These are phyloP conservation scores for Protobothrops flavoviridis DNA, from an alignment of 2,113 vertebrate genomes.

Conservation along the genomic window DNA sequence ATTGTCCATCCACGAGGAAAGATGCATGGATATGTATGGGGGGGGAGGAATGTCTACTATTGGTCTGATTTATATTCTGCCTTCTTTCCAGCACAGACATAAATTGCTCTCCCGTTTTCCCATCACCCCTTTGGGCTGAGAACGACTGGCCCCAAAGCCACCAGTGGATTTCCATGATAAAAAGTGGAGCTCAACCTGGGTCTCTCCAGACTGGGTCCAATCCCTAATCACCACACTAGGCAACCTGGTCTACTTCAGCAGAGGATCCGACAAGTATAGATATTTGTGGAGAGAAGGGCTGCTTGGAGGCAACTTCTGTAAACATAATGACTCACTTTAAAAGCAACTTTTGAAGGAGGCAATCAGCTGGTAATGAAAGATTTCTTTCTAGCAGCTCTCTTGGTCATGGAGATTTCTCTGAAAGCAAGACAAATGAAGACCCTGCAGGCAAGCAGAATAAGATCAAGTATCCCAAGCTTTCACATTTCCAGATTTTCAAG, in stretches of 20 bases:
- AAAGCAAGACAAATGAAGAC: slow-evolving; percentile 3
- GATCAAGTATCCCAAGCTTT: background rate
- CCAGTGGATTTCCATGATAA: background rate
- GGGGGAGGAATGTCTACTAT: background rate
- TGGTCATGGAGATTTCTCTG: background rate
- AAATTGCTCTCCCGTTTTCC: background rate
- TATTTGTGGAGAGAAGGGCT: background rate
- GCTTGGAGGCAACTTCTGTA: background rate
- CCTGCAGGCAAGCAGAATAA: background rate
- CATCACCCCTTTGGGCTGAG: background rate
- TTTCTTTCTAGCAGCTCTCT: background rate
- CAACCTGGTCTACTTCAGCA: background rate
- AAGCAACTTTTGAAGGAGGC: background rate
- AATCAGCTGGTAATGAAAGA: background rate
- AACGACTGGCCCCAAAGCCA: background rate
- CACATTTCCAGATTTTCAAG: background rate
- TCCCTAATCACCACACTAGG: background rate
- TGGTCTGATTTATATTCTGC: background rate
- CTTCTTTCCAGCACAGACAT: background rate
- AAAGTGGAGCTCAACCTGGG: background rate
- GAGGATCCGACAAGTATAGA: background rate
- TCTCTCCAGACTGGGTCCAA: background rate
- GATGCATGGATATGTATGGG: background rate
- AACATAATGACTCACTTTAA: background rate
- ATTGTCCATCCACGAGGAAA: background rate